Conservation (phyloP, 2,888 invertebrate species). For the Orchesella flavescens region DNA sequence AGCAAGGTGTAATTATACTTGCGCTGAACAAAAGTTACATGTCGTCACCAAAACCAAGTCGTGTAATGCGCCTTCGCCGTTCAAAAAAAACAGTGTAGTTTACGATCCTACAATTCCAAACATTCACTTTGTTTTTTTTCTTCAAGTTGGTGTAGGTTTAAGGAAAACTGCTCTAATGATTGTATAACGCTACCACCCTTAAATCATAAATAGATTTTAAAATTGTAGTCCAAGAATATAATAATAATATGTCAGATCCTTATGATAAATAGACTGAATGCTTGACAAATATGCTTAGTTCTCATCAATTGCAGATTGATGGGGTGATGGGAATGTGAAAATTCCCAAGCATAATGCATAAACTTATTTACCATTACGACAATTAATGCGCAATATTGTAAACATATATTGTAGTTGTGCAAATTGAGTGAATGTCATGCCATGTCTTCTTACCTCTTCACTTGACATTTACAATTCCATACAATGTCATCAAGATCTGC, state of each 20-base stretch:
- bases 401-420: neutral
- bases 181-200: neutral
- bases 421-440: neutral
- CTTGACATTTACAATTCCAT: neutral
- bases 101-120: neutral
- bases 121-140: neutral
- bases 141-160: neutral
- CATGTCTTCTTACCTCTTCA: neutral
- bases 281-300: neutral
- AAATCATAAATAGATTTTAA: neutral
- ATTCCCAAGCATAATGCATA: slow-evolving; percentile 39
- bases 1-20: neutral
- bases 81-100: neutral
- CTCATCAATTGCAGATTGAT: slow-evolving; percentile 12
- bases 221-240: neutral
- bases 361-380: slow-evolving; percentile 16
- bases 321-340: slow-evolving; percentile 60
- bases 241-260: neutral
- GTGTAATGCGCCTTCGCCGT: neutral
- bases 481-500: slow-evolving; percentile 5
- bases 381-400: neutral
- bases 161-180: neutral
- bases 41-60: too few species aligned
- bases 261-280: neutral
- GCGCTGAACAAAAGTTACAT: too few species aligned